A percentile compares a stretch with the other conserved stretches of the same genome.
Evolutionary conservation across 2,888 invertebrate genomes (phyloP).

Genomic region (Crocallis elinguaria): DNA sequence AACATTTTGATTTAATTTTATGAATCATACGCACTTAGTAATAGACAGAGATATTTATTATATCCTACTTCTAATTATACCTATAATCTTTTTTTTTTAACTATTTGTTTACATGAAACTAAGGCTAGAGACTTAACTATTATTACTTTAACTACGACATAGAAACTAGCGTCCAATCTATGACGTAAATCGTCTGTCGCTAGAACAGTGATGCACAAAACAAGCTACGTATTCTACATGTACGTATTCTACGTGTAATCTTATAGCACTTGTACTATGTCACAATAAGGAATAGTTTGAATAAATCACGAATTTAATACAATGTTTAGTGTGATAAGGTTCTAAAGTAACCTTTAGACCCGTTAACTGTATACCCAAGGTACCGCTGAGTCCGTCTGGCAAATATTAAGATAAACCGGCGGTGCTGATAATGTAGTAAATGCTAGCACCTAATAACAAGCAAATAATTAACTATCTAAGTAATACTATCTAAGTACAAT

Average conservation of each 20-base stretch:
- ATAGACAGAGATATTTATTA: too few relatives aligned
- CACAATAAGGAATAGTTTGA: neutral
- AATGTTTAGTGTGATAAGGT: conserved; percentile 4
- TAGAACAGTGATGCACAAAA: neutral
- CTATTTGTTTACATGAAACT: too few relatives aligned
- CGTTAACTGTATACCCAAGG: neutral
- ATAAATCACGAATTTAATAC: neutral
- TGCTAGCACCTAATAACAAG: conserved; percentile 2
- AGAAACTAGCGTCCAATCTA: neutral
- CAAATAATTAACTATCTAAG: neutral
- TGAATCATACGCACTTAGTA: too few relatives aligned
- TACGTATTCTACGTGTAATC: neutral
- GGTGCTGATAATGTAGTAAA: conserved; percentile 3
- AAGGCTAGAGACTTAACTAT: too few relatives aligned
- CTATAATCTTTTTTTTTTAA: too few relatives aligned
- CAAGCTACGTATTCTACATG: neutral
- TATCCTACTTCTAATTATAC: too few relatives aligned
- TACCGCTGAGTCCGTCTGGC: conserved; percentile 19
- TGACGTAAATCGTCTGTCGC: neutral
- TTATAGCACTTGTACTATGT: neutral
- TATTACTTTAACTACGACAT: neutral
- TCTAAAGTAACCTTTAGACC: neutral
- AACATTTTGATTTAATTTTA: too few relatives aligned
- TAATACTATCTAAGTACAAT: neutral
- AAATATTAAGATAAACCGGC: conserved; percentile 7